phyloP scores from a whole-genome alignment of 2,797 vertebrate species.

The Propithecus deckenii region DNA sequence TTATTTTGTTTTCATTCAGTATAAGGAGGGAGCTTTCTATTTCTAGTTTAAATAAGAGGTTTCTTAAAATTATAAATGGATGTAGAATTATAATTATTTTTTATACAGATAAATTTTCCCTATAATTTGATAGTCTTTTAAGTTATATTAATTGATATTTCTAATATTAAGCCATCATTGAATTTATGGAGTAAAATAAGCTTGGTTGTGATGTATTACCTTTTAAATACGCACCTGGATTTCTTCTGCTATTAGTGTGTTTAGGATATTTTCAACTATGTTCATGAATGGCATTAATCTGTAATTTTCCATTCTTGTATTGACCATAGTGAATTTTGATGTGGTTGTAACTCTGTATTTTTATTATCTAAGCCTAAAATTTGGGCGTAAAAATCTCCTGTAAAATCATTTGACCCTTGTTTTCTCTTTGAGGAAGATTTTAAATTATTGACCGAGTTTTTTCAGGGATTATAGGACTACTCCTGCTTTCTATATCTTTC shows the following conservation, averaged over 20 bases:
- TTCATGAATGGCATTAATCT: background rate
- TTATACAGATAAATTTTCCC: background rate
- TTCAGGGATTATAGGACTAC: background rate
- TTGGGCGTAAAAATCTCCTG: background rate
- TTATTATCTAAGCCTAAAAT: background rate
- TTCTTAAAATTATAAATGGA: slow-evolving; percentile 22
- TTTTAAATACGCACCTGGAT: background rate
- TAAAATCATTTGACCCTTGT: background rate
- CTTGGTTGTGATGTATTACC: background rate
- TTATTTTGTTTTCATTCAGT: slow-evolving; percentile 1
- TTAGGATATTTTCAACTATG: background rate
- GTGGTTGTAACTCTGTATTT: background rate
- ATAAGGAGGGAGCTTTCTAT: background rate
- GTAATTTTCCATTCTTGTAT: background rate
- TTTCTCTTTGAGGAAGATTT: background rate
- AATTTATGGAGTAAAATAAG: background rate
- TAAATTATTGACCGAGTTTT: background rate
- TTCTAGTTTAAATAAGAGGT: slow-evolving; percentile 44
- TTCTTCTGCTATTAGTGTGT: background rate
- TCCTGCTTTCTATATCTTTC: background rate
- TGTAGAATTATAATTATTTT: background rate
- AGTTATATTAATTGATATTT: background rate
- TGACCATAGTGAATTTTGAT: slow-evolving; percentile 13
- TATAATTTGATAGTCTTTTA: background rate
- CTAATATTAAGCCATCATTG: background rate